Base-by-base conservation (phyloP, 1,140 invertebrate species). In the Venustaconcha ellipsiformis region DNA sequence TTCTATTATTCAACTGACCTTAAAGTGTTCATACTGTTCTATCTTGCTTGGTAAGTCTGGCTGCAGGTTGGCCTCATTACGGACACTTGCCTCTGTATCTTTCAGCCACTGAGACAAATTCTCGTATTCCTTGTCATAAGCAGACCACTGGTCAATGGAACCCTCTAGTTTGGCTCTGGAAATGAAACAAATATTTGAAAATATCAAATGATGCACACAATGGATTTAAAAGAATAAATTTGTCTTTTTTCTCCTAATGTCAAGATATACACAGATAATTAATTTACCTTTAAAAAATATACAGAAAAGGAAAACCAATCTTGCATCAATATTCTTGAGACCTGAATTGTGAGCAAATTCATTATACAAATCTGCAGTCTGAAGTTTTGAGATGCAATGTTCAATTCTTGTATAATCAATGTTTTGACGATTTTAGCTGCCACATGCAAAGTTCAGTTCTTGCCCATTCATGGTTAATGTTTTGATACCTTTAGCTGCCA, bases 31-130 rank as follows among this genome's bases (percentile, higher is more conserved):
- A 55, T 95, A 92, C 90, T 96, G 96, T 17, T 92, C 88, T 68
- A 94, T 92, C 63, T 97, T 93, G 73, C 93, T 92, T 23, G 92
- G 89, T 8, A 96, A 84, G 84, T 95, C 89, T 67, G 95, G 89
- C 82, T 95, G 92, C 14, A 86, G 86, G 37, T 80, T 82, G 56
- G 80, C 82, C 87, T 96, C 95, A 59, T 91, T 89, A 85, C 95
- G 92, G 1, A 96, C 93, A 87, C 92, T 93, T 67, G 93, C 93
- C 91, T 99, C 96, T 77, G 94, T 94, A 67, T 95, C 94, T 86
- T 95, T 96, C n/a, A 99, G 87, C 95, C 95, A 97, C 2, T 93
- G 91, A 1, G 93, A 92, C 14, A 97, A 92, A 74, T 92, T 93
- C 82, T 97, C 96, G 68, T 94, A 93, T 20, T 93, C 89, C 4